Evolutionary conservation across 2,797 vertebrate species (phyloP).

Genomic region (Phataginus tetradactyla): DNA sequence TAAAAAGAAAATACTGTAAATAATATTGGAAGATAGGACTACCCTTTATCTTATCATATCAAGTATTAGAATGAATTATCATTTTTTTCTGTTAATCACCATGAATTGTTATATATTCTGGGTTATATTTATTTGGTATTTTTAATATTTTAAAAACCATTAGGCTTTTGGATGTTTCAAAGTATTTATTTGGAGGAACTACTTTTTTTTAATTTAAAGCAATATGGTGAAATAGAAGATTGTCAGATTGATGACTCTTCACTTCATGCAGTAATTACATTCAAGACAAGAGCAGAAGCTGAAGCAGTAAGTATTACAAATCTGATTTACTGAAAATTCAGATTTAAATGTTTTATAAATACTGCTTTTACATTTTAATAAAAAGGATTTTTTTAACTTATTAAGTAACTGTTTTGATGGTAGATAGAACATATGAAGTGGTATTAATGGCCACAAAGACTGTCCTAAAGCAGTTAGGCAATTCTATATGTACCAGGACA

Average conservation of each 20-base stretch:
- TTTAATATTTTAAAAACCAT: conserved; percentile 55
- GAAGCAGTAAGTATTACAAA: conserved; percentile 92
- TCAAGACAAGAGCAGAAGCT: conserved; percentile 95
- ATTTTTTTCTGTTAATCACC: background rate
- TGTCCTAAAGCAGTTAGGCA: conserved; percentile 32
- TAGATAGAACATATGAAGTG: conserved; percentile 12
- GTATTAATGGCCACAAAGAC: conserved; percentile 11
- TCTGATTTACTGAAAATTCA: conserved; percentile 36
- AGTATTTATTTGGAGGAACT: conserved; percentile 70
- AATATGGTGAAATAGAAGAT: conserved; percentile 99
- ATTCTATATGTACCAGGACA: background rate
- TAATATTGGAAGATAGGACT: background rate
- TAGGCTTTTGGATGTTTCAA: conserved; percentile 53
- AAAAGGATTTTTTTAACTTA: conserved; percentile 3
- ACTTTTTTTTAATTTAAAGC: conserved; percentile 88
- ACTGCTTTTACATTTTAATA: conserved; percentile 53
- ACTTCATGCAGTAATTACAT: conserved; percentile 94
- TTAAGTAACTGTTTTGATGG: background rate
- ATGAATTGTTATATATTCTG: conserved; percentile 47
- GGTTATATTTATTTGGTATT: conserved; percentile 57
- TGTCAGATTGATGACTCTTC: conserved; percentile 94
- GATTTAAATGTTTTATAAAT: conserved; percentile 43
- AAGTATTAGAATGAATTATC: conserved; percentile 43
- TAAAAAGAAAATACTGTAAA: background rate
- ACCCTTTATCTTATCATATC: background rate